Percentiles rank a stretch among this genome's conserved stretches.
Conservation (phyloP, 2,888 invertebrate genomes). For the Mesoligia furuncula region DNA sequence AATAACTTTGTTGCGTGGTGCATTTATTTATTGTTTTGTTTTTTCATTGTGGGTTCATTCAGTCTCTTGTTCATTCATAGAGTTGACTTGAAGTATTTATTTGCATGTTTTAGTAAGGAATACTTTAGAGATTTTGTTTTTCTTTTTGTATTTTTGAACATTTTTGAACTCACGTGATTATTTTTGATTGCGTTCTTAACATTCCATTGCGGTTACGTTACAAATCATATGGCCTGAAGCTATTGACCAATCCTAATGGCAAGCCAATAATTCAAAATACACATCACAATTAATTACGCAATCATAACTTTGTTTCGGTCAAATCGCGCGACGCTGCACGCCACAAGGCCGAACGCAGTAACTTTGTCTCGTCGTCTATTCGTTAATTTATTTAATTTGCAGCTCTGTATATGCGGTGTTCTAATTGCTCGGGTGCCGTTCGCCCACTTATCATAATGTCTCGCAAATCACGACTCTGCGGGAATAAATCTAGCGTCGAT, state of each 20-base stretch:
- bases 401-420: constrained; percentile 78
- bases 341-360: constrained; percentile 64
- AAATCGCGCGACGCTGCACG: constrained; percentile 54
- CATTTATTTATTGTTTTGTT: constrained; percentile 31
- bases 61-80: constrained; percentile 39
- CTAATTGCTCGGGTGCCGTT: constrained; percentile 85
- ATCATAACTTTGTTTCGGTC: constrained; percentile 57
- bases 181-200: neutral
- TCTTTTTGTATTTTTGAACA: neutral
- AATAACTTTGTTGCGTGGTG: constrained; percentile 54
- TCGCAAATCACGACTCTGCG: constrained; percentile 86
- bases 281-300: constrained; percentile 54
- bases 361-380: constrained; percentile 75
- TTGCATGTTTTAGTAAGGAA: neutral
- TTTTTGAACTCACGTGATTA: neutral
- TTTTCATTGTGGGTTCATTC: constrained; percentile 39
- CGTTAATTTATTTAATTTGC: constrained; percentile 83
- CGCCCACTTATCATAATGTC: constrained; percentile 90
- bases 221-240: neutral
- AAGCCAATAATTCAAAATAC: constrained; percentile 35
- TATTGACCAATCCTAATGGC: constrained; percentile 3
- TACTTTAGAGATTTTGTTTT: neutral
- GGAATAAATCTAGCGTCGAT: constrained; percentile 86
- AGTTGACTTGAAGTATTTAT: constrained; percentile 31
- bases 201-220: neutral